Base-by-base conservation (phyloP, 2,113 vertebrate genomes). In the Ibidorhyncha struthersii region DNA sequence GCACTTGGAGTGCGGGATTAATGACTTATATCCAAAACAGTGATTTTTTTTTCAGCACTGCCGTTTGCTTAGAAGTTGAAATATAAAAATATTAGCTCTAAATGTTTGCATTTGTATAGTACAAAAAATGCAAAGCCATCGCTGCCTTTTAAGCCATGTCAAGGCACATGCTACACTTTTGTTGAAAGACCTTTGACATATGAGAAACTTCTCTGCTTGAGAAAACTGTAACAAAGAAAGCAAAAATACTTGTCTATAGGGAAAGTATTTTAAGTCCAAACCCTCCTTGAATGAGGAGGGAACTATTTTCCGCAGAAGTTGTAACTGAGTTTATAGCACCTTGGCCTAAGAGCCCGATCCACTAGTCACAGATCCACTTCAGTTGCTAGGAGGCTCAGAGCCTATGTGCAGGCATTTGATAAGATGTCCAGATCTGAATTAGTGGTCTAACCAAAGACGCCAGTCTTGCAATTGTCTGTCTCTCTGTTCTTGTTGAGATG, bases 311-410 rank as follows among this genome's bases (percentile, higher is more conserved):
- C 41, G 36, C 6, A 22, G 38, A 85, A 59, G 21, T 20, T 67
- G 3, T 70, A 47, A 62, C 25, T 38, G 53, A 71, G 32, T 62
- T 82, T 62, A 34, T 12, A 76, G n/a, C 21, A 79, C 34, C 41
- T 67, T 29, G 52, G 2, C 52, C 32, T 9, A 81, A 78, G 32
- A 71, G 16, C 19, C 41, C 21, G 49, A 25, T 56, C n/a, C 32
- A 6, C 29, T 30, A 20, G 20, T 26, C 2, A 3, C 2, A 2
- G 59, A 27, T 30, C 36, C 5, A 2, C 30, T 43, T 76, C 1
- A 3, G 9, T 3, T 27, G 12, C 62, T 66, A 52, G 67, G 40
- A 86, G 72, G 30, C 50, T 93, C 83, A 40, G 36, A 5, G 11
- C 40, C 36, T 23, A 19, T 4, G 9, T 70, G 36, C 53, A 86